Evolutionary conservation across 2,113 vertebrate species (phyloP).

Genomic region (Zapornia atra): DNA sequence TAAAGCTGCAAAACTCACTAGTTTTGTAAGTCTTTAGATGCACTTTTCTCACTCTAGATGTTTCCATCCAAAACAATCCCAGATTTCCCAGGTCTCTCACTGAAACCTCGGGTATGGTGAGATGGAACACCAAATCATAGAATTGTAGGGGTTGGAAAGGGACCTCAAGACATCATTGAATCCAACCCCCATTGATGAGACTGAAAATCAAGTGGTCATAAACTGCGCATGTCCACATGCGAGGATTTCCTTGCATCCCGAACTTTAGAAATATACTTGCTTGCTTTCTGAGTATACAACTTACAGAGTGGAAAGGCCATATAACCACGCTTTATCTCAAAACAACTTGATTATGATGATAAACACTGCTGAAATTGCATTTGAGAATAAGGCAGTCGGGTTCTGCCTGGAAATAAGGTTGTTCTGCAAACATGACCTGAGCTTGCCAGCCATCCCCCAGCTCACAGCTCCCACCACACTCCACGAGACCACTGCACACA

Average conservation of each 20-base stretch:
- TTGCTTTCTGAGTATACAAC: neutral
- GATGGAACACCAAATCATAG: neutral
- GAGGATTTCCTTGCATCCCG: neutral
- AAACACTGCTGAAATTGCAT: neutral
- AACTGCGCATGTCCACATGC: neutral
- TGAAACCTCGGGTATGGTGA: neutral
- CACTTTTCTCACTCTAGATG: neutral
- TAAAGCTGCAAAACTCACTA: neutral
- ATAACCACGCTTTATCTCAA: neutral
- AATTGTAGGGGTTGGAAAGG: too few relatives aligned
- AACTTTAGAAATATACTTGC: neutral
- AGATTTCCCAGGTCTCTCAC: neutral
- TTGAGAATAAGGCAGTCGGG: neutral
- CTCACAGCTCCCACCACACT: neutral
- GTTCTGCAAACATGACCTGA: neutral
- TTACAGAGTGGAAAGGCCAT: accelerated
- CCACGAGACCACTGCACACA: neutral
- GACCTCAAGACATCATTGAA: too few relatives aligned
- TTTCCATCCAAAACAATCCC: neutral
- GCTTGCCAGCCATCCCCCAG: neutral
- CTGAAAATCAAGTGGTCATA: neutral
- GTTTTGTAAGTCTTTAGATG: neutral
- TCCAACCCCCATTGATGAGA: too few relatives aligned
- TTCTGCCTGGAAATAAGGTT: neutral
- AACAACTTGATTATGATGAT: neutral